Evolutionary conservation across 2,113 vertebrate species (phyloP).

Genomic region (Gallinago jamesoni): DNA sequence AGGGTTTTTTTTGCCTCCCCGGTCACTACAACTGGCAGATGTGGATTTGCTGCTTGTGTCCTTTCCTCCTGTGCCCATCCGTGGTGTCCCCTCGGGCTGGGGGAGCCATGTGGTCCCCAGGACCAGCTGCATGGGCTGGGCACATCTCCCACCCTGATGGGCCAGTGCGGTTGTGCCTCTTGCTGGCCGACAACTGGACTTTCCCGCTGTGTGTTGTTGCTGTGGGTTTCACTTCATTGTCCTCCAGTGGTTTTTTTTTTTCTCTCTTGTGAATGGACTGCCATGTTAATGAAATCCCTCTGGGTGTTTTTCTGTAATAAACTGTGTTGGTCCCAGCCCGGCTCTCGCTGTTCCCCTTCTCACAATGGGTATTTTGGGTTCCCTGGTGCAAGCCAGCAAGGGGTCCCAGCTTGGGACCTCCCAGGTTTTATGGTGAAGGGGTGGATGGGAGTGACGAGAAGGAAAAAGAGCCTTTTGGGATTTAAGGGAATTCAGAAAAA

Average conservation of each 20-base stretch:
- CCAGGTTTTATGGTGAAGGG: background rate
- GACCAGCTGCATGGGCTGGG: background rate
- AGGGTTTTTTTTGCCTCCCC: background rate
- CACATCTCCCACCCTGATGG: background rate
- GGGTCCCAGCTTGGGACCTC: background rate
- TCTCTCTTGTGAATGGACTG: background rate
- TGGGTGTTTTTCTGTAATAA: slow-evolving; percentile 50
- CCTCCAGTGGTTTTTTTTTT: background rate
- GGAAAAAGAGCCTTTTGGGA: background rate
- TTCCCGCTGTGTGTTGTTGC: slow-evolving; percentile 5
- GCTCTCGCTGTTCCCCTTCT: background rate
- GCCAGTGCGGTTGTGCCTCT: background rate
- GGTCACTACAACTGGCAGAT: background rate
- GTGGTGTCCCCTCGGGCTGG: background rate
- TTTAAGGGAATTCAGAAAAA: background rate
- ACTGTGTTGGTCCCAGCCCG: background rate
- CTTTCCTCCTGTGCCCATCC: background rate
- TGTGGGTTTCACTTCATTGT: background rate
- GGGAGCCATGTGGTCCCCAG: background rate
- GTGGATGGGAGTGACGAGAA: background rate
- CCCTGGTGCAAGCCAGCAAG: background rate
- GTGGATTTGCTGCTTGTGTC: background rate
- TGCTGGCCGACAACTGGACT: background rate
- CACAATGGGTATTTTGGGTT: background rate
- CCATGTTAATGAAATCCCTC: background rate